Base-by-base conservation (phyloP, 1,140 invertebrate genomes). In the Zaprionus vittiger region DNA sequence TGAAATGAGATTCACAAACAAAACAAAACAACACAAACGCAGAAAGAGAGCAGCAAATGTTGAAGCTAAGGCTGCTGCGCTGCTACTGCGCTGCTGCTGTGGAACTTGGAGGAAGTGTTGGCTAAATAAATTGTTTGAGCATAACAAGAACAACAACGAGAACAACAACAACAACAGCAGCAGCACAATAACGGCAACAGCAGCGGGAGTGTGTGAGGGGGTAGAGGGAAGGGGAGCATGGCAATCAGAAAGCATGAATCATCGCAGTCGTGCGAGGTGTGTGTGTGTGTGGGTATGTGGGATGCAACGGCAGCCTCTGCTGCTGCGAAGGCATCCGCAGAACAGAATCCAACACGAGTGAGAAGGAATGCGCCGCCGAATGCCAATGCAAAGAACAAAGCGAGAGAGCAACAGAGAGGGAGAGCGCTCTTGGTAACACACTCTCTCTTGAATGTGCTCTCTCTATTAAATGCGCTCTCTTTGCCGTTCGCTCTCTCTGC, bases 221-320 rank as follows among this genome's bases (percentile, higher is more conserved):
- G 0, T 7, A 26, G 31, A 11, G 31, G 31, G 3, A 2, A 34
- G 9, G 28, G 61, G 70, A 82, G 80, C 83, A 83, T 75, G 56
- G 54, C 59, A 72, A 67, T 56, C 82, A 73, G 68, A 73, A 80
- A 82, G 70, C 79, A 91, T 90, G 85, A 89, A 90, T 89, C 85
- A 89, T 90, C 85, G n/a, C 41, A 54, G 64, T 57, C 63, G 57
- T 57, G 26, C 57, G 28, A 44, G 26, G 57, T 59, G 72, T 49
- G 31, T 28, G 49, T 44, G 41, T 26, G 65, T 5, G 14, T n/a
- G 38, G 7, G 26, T 20, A 20, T 9, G 4, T 47, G 26, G 12
- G 9, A 34, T n/a, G 14, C 38, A 52, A 15, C 28, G 57, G 34
- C 41, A 47, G 17, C 20, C 2, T 6, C 41, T 17, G 41, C 41